Evolutionary conservation across 2,797 vertebrate species (phyloP).

Genomic region (Alcedo quadribrachys): DNA sequence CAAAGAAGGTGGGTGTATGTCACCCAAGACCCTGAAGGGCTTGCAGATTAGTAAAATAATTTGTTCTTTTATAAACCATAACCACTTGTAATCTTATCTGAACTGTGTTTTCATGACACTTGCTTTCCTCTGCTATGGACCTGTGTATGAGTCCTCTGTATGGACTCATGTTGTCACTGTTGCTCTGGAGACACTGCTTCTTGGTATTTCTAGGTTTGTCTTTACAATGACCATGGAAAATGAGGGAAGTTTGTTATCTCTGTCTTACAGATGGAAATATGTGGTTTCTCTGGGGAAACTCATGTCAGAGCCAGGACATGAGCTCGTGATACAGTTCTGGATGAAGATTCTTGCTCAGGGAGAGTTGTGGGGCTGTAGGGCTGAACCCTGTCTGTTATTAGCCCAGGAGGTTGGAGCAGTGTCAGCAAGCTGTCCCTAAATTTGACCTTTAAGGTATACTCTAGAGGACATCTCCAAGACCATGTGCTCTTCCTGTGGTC

Average conservation of each 20-base stretch:
- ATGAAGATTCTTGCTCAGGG: neutral
- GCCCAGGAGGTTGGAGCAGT: neutral
- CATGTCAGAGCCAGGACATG: conserved; percentile 30
- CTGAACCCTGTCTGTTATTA: neutral
- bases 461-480: neutral
- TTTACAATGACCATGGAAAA: conserved; percentile 1
- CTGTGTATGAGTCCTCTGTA: neutral
- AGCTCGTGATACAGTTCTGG: neutral
- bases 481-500: neutral
- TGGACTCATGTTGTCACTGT: neutral
- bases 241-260: conserved; percentile 28
- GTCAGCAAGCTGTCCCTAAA: neutral
- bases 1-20: neutral
- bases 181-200: neutral
- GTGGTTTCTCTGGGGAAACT: conserved; percentile 19
- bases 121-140: neutral
- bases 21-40: neutral
- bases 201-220: conserved; percentile 18
- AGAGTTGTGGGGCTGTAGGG: neutral
- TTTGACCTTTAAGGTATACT: neutral
- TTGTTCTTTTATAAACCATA: neutral
- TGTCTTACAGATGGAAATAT: conserved; percentile 17
- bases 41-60: neutral
- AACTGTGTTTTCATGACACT: neutral
- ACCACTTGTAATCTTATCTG: neutral